Percentiles rank a stretch among this genome's conserved stretches.
Conservation (phyloP, 2,888 invertebrate species). For the Lissonota sp. region DNA sequence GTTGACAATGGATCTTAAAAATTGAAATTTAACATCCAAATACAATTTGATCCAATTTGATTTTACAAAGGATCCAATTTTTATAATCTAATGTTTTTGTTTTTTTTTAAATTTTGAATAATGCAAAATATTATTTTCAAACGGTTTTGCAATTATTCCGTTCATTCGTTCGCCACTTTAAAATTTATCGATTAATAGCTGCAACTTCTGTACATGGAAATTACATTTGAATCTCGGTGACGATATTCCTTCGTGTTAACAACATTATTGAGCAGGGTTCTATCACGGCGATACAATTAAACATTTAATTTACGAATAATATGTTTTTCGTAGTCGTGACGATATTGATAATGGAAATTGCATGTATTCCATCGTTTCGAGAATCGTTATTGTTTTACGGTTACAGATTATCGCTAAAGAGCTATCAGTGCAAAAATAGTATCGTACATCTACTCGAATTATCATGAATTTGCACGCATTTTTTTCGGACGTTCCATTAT, state of each 20-base stretch:
- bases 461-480: conserved; percentile 76
- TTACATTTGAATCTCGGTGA: conserved; percentile 10
- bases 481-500: conserved; percentile 66
- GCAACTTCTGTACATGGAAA: not conserved
- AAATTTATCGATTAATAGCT: not conserved
- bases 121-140: too few relatives aligned
- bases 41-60: not conserved
- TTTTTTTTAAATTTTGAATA: too few relatives aligned
- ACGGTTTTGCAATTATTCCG: too few relatives aligned
- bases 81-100: too few relatives aligned
- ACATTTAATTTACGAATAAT: conserved; percentile 25
- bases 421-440: conserved; percentile 81
- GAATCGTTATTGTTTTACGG: conserved; percentile 46
- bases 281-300: conserved; percentile 54
- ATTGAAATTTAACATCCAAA: not conserved
- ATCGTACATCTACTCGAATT: conserved; percentile 78
- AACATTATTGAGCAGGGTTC: conserved; percentile 53
- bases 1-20: conserved; percentile 7
- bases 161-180: too few relatives aligned
- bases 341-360: conserved; percentile 37
- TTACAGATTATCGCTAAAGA: conserved; percentile 68
- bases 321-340: conserved; percentile 22
- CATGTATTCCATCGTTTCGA: conserved; percentile 31
- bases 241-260: not conserved
- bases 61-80: too few relatives aligned